Percentiles rank a stretch among this genome's conserved stretches.
phyloP scores from a whole-genome alignment of 2,888 invertebrate species.

The Ophion ellenae region DNA sequence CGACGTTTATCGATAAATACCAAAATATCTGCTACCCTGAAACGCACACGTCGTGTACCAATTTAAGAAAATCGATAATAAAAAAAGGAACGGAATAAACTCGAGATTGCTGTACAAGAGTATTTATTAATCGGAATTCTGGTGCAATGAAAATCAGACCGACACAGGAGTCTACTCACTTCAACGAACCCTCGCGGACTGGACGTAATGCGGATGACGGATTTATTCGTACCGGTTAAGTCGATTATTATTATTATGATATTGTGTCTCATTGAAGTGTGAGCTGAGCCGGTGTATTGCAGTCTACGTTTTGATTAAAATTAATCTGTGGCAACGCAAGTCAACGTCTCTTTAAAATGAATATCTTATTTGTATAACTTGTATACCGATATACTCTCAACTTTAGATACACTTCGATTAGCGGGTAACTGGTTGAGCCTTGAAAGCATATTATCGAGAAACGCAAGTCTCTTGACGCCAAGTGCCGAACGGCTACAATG shows the following conservation, averaged over 20 bases:
- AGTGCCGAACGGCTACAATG: no score
- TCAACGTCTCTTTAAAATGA: no score
- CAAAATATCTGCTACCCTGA: neutral
- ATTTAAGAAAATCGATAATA: neutral
- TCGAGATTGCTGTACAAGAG: neutral
- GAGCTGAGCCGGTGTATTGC: no score
- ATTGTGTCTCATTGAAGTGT: neutral
- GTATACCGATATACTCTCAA: no score
- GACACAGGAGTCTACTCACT: neutral
- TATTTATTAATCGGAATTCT: neutral
- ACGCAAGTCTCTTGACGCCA: no score
- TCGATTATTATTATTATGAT: conserved; percentile 7
- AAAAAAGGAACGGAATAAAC: neutral
- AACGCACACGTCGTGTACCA: no score
- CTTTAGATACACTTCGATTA: neutral
- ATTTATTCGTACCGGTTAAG: neutral
- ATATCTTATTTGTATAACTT: no score
- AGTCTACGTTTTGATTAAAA: neutral
- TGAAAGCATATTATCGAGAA: neutral
- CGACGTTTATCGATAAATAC: neutral
- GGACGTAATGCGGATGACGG: neutral
- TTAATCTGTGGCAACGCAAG: neutral
- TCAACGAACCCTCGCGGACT: conserved; percentile 31
- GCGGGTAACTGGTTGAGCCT: neutral
- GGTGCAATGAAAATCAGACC: neutral